These are phyloP conservation scores for Psittacus erithacus DNA, from an alignment of 2,113 vertebrate species.

Conservation along the genomic window DNA sequence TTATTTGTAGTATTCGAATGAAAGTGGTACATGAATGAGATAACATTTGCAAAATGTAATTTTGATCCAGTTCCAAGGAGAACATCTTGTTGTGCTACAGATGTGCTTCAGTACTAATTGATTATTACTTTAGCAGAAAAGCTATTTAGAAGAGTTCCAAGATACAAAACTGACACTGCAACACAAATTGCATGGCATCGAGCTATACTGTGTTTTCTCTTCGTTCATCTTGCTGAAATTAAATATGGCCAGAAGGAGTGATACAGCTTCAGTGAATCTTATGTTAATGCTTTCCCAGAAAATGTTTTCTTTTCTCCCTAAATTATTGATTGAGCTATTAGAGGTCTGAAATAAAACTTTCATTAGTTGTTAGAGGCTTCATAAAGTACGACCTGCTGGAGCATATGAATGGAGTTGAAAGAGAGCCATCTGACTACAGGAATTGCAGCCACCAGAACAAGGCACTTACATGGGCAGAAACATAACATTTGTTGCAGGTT, in stretches of 20 bases:
- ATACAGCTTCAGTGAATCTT: conserved; percentile 50
- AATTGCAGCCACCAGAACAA: conserved; percentile 1
- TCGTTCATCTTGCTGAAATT: background rate
- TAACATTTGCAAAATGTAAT: conserved; percentile 46
- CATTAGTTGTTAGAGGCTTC: conserved; percentile 69
- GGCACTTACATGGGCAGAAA: background rate
- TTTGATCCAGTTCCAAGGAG: conserved; percentile 62
- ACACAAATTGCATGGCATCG: background rate
- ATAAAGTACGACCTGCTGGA: conserved; percentile 67
- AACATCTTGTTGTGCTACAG: conserved; percentile 47
- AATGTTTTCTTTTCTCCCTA: conserved; percentile 76
- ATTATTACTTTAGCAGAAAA: conserved; percentile 41
- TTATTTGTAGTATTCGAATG: conserved; percentile 32
- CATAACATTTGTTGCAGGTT: background rate
- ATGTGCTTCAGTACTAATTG: conserved; percentile 64
- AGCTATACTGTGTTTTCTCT: background rate
- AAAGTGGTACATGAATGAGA: conserved; percentile 36
- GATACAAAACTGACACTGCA: background rate
- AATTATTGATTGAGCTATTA: conserved; percentile 79
- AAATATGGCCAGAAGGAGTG: conserved; percentile 26
- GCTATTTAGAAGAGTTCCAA: conserved; percentile 40
- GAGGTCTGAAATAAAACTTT: conserved; percentile 72
- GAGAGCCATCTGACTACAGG: conserved; percentile 5
- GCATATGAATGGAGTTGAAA: conserved; percentile 24
- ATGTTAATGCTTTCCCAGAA: conserved; percentile 79